These are phyloP conservation scores for Brachynemurus nebulosus DNA, from an alignment of 2,888 invertebrate species.

Conservation along the genomic window DNA sequence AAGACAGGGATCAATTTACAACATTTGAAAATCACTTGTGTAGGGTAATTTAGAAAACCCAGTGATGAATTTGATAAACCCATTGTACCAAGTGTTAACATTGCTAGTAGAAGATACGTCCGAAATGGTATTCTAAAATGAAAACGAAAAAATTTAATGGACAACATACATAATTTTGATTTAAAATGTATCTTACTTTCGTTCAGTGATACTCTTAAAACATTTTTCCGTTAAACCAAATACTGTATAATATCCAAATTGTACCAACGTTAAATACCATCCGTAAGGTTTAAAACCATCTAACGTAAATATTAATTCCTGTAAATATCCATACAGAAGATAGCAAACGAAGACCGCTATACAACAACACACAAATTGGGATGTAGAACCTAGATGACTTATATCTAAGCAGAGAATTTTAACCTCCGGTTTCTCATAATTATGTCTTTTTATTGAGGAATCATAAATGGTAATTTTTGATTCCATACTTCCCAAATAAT, in stretches of 20 bases:
- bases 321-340: slow-evolving; percentile 78
- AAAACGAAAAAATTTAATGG: slow-evolving; percentile 1
- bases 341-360: slow-evolving; percentile 76
- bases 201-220: slow-evolving; percentile 42
- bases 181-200: slow-evolving; percentile 31
- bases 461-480: slow-evolving; percentile 12
- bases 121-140: slow-evolving; percentile 64
- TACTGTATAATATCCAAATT: slow-evolving; percentile 73
- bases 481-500: slow-evolving; percentile 5
- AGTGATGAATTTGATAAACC: slow-evolving; percentile 89
- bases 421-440: slow-evolving; percentile 33
- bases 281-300: slow-evolving; percentile 81
- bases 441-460: slow-evolving; percentile 9
- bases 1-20: slow-evolving; percentile 94
- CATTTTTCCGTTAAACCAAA: slow-evolving; percentile 66
- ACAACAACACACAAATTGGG: slow-evolving; percentile 65
- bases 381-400: slow-evolving; percentile 44
- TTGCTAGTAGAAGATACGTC: slow-evolving; percentile 68
- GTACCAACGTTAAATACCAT: slow-evolving; percentile 83
- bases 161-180: background rate
- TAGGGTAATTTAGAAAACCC: slow-evolving; percentile 91
- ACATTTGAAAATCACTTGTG: slow-evolving; percentile 94
- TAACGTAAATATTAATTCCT: slow-evolving; percentile 85
- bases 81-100: slow-evolving; percentile 89
- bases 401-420: slow-evolving; percentile 64